Evolutionary conservation across 2,888 invertebrate genomes (phyloP).

Genomic region (Seladonia tumulorum): DNA sequence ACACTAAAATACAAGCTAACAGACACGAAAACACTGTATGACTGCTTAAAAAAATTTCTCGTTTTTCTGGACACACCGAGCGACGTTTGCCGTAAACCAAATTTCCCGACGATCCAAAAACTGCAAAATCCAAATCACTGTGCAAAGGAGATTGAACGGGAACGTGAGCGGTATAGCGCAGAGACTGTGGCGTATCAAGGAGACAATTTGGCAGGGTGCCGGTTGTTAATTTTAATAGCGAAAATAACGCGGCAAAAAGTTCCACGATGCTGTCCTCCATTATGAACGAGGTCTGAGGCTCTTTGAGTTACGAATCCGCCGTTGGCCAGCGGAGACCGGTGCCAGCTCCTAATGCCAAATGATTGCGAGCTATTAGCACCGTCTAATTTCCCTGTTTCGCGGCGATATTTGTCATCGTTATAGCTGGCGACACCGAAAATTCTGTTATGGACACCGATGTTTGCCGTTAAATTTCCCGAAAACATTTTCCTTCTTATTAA

Average conservation of each 20-base stretch:
- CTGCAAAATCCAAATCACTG: neutral
- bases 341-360: constrained; percentile 53
- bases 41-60: too few relatives aligned
- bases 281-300: constrained; percentile 34
- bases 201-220: constrained; percentile 83
- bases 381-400: constrained; percentile 29
- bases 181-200: constrained; percentile 75
- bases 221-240: constrained; percentile 83
- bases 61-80: too few relatives aligned
- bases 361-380: constrained; percentile 43
- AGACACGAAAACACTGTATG: too few relatives aligned
- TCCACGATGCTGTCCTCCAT: constrained; percentile 36
- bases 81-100: neutral
- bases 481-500: neutral
- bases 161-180: constrained; percentile 56
- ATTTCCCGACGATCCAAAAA: neutral
- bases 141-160: neutral
- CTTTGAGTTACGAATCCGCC: constrained; percentile 50
- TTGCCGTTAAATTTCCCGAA: neutral
- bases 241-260: constrained; percentile 79
- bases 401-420: constrained; percentile 5
- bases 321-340: constrained; percentile 31
- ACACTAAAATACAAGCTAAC: too few relatives aligned
- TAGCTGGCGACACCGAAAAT: neutral
- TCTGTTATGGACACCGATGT: neutral